A percentile compares a stretch with the other conserved stretches of the same genome.
These are phyloP conservation scores for Oreochromis aureus DNA, from an alignment of 2,113 vertebrate species.

Conservation along the genomic window DNA sequence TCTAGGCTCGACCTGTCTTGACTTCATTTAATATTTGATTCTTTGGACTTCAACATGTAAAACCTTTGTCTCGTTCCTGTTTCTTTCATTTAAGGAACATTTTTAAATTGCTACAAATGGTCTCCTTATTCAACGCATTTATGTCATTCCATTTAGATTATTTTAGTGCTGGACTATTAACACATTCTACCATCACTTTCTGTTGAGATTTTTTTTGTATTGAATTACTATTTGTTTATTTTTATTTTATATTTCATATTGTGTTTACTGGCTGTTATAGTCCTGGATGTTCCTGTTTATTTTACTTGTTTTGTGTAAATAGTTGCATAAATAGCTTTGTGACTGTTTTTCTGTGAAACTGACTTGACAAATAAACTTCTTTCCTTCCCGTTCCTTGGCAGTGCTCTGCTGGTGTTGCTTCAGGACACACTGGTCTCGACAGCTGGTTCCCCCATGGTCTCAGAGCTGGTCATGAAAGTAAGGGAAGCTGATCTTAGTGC, in stretches of 20 bases:
- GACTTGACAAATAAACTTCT: neutral
- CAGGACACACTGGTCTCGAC: slow-evolving; percentile 92
- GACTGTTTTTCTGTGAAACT: neutral
- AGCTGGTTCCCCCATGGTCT: slow-evolving; percentile 87
- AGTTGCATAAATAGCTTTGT: neutral
- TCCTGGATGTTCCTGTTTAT: neutral
- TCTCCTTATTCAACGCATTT: neutral
- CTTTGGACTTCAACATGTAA: neutral
- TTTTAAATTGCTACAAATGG: neutral
- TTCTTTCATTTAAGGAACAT: neutral
- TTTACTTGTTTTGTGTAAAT: neutral
- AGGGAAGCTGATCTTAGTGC: neutral
- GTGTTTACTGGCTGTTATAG: neutral
- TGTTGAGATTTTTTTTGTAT: neutral
- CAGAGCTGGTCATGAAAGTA: slow-evolving; percentile 98
- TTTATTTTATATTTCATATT: neutral
- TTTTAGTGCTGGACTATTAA: neutral
- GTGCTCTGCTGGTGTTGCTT: slow-evolving; percentile 91
- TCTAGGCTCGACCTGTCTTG: neutral
- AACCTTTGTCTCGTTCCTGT: neutral
- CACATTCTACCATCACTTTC: neutral
- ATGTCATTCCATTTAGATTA: neutral
- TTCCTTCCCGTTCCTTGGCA: slow-evolving; percentile 27
- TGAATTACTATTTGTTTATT: neutral
- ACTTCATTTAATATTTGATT: neutral